Evolutionary conservation across 2,797 vertebrate genomes (phyloP).

Genomic region (Chloroceryle amazona): DNA sequence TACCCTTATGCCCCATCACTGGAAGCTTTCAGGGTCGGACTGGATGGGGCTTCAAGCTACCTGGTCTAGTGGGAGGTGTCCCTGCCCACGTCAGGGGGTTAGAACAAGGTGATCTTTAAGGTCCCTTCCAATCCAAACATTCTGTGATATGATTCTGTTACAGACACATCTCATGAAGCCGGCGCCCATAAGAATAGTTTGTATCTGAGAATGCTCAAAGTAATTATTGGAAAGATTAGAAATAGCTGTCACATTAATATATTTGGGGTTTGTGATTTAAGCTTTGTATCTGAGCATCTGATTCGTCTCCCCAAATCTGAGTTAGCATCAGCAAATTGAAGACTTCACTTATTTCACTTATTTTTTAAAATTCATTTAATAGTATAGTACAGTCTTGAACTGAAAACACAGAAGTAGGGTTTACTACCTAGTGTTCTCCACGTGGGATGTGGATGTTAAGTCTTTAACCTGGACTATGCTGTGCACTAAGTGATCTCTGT

Average conservation of each 20-base stretch:
- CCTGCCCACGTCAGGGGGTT: background rate
- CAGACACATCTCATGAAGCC: background rate
- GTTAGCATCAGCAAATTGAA: conserved; percentile 14
- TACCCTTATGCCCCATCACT: background rate
- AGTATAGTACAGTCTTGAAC: background rate
- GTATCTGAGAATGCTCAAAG: conserved; percentile 20
- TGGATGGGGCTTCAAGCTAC: too few species aligned
- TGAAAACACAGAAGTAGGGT: conserved; percentile 2
- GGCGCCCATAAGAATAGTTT: background rate
- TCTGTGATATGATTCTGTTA: background rate
- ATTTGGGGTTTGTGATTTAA: conserved; percentile 21
- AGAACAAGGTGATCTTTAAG: background rate
- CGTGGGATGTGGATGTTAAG: background rate
- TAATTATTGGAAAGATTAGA: conserved; percentile 63
- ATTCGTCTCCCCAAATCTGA: background rate
- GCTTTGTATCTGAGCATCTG: background rate
- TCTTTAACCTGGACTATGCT: background rate
- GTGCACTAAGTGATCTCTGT: conserved; percentile 25
- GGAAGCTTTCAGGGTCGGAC: background rate
- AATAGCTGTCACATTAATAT: conserved; percentile 6
- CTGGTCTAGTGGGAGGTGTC: background rate
- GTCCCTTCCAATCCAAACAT: background rate
- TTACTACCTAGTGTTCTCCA: conserved; percentile 23
- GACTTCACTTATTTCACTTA: background rate
- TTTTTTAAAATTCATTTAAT: conserved; percentile 49